Percentiles rank a stretch among this genome's conserved stretches.
Evolutionary conservation across 2,797 vertebrate species (phyloP).

Genomic region (Taenioides sp.): DNA sequence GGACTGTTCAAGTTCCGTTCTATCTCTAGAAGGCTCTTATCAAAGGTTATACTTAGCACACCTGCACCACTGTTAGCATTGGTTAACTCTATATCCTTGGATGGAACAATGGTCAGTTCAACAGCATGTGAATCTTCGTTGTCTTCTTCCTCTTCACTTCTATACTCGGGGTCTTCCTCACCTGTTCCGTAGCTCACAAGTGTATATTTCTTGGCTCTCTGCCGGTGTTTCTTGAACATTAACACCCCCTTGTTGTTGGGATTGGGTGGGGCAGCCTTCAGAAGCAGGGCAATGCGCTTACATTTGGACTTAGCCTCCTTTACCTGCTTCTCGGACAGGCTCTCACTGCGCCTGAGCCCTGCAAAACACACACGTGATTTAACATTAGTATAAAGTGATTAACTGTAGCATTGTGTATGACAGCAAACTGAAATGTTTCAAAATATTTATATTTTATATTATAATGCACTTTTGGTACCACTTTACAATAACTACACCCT

Average conservation of each 20-base stretch:
- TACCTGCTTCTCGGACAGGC: conserved; percentile 94
- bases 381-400: conserved; percentile 2
- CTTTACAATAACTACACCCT: no score
- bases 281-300: conserved; percentile 95
- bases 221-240: conserved; percentile 98
- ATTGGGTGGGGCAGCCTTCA: conserved; percentile 88
- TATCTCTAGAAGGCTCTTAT: conserved; percentile 87
- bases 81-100: conserved; percentile 83
- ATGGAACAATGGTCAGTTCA: conserved; percentile 83
- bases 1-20: conserved; percentile 82
- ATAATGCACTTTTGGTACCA: no score
- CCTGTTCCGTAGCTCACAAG: conserved; percentile 98
- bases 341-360: conserved; percentile 95
- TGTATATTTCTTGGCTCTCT: conserved; percentile 93
- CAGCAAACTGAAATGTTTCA: no score
- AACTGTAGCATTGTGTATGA: not conserved
- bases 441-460: no score
- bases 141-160: conserved; percentile 76
- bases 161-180: conserved; percentile 83
- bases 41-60: conserved; percentile 87
- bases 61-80: conserved; percentile 77
- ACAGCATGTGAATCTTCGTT: conserved; percentile 76
- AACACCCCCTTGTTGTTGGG: conserved; percentile 96
- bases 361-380: conserved; percentile 23
- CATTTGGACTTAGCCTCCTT: conserved; percentile 99